Evolutionary conservation across 2,113 vertebrate species (phyloP).

Genomic region (Holacanthus passer): DNA sequence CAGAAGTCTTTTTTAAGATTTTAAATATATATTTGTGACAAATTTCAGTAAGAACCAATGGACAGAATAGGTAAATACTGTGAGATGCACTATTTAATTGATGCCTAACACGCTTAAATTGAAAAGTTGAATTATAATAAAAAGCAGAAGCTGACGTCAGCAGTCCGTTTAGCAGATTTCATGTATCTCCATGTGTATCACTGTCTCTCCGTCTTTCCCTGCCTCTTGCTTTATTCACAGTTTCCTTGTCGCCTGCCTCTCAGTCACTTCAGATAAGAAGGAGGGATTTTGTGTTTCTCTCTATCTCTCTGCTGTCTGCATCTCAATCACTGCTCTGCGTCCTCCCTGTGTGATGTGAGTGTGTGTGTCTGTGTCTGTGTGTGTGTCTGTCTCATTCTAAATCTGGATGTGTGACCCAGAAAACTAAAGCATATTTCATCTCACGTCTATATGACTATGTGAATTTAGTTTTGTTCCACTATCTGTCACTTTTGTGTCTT

Average conservation of each 20-base stretch:
- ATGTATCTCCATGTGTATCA: constrained; percentile 13
- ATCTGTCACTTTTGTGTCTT: background rate
- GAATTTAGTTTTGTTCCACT: background rate
- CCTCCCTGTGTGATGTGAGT: constrained; percentile 4
- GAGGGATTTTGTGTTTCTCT: constrained; percentile 23
- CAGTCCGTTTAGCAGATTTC: constrained; percentile 15
- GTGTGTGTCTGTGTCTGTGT: constrained; percentile 11
- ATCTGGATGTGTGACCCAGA: constrained; percentile 66
- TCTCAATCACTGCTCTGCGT: constrained; percentile 40
- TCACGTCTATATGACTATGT: constrained; percentile 6
- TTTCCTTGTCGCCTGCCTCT: constrained; percentile 7
- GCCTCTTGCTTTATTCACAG: constrained; percentile 18
- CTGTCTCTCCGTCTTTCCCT: background rate
- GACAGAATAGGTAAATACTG: background rate
- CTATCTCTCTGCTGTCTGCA: constrained; percentile 42
- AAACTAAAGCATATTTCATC: constrained; percentile 45
- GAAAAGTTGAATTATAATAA: background rate
- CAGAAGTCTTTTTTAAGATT: background rate
- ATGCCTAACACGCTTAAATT: background rate
- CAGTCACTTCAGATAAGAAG: constrained; percentile 33
- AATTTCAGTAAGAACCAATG: background rate
- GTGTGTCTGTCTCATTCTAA: constrained; percentile 42
- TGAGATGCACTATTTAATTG: background rate
- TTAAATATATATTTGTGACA: too few relatives aligned
- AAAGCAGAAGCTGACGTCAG: constrained; percentile 14